phyloP scores from a whole-genome alignment of 2,888 invertebrate genomes.

The Phengaris arion region DNA sequence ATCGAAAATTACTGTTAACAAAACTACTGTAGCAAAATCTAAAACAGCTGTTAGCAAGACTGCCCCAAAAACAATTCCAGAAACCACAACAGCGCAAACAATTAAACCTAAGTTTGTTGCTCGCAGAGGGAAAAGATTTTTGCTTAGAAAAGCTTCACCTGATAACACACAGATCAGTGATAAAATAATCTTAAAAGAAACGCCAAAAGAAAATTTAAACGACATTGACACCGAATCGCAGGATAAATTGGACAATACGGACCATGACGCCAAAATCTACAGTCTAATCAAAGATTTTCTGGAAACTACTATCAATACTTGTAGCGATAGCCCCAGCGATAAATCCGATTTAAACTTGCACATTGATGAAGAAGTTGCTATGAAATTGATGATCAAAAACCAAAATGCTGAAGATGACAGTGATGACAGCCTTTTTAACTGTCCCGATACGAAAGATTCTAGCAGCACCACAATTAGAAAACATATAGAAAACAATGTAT shows the following conservation, averaged over 20 bases:
- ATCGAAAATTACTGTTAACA: background rate
- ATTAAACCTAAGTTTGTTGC: background rate
- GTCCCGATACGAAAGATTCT: background rate
- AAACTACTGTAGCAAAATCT: background rate
- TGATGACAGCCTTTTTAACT: background rate
- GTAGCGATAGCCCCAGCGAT: background rate
- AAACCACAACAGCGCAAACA: background rate
- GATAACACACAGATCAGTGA: background rate
- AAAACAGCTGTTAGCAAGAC: background rate
- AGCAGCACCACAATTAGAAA: background rate
- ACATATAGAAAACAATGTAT: background rate
- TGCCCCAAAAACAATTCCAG: background rate
- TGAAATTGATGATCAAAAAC: background rate
- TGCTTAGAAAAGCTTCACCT: background rate
- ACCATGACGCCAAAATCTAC: background rate
- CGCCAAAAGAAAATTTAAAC: background rate
- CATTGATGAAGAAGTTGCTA: background rate
- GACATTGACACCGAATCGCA: background rate
- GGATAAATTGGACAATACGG: background rate
- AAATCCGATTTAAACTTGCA: background rate
- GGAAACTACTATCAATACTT: background rate
- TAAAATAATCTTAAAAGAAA: background rate
- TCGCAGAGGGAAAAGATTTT: background rate
- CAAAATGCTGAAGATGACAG: background rate
- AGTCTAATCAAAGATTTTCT: background rate